Percentiles rank a stretch among this genome's conserved stretches.
These are phyloP conservation scores for Zosterops borbonicus DNA, from an alignment of 2,113 vertebrate genomes.

Conservation along the genomic window DNA sequence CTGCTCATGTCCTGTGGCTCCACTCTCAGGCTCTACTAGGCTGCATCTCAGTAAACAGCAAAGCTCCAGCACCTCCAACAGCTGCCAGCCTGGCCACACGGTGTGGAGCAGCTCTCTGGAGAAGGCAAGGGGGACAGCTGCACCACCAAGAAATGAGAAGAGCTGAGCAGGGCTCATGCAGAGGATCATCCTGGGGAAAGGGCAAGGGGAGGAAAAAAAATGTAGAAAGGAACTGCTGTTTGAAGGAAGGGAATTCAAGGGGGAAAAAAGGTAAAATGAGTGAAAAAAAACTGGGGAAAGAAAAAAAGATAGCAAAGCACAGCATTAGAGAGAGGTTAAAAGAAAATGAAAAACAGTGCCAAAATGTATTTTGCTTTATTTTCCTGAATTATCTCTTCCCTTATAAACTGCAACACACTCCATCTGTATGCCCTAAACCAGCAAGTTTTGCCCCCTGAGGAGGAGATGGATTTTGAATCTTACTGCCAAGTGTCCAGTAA, in stretches of 20 bases:
- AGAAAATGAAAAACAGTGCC: neutral
- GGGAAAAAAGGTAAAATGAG: neutral
- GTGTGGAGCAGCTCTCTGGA: neutral
- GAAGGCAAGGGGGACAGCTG: neutral
- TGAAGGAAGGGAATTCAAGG: neutral
- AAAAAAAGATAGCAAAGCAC: neutral
- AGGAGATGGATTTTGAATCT: neutral
- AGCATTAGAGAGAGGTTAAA: neutral
- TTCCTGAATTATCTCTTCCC: neutral
- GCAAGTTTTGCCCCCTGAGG: neutral
- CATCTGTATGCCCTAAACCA: neutral
- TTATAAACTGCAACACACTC: neutral
- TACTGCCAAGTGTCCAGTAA: fast-evolving
- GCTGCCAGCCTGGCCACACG: neutral
- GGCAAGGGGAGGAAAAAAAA: neutral
- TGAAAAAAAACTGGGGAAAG: neutral
- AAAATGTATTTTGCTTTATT: neutral
- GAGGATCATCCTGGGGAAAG: neutral
- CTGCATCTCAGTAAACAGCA: neutral
- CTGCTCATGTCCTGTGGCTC: neutral
- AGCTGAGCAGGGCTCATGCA: neutral
- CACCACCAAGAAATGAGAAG: neutral
- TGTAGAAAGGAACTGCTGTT: neutral
- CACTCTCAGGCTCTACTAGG: neutral
- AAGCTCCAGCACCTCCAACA: neutral